phyloP scores from a whole-genome alignment of 2,888 invertebrate genomes.

The Microctonus aethiopoides region DNA sequence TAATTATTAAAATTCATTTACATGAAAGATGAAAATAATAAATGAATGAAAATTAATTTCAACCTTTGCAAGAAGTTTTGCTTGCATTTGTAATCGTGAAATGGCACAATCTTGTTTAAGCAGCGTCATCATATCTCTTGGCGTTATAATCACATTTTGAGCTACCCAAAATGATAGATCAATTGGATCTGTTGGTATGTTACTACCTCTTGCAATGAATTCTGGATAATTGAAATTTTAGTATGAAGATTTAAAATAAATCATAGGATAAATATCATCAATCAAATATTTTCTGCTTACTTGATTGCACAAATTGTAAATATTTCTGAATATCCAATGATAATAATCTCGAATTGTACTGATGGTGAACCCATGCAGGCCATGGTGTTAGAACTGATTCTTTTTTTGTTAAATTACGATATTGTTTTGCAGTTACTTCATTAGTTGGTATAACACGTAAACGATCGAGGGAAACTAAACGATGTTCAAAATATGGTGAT shows the following conservation, averaged over 20 bases:
- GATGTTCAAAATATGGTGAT: slow-evolving; percentile 69
- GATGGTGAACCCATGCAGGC: slow-evolving; percentile 76
- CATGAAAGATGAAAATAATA: neutral
- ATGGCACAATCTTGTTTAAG: slow-evolving; percentile 77
- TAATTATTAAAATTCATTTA: slow-evolving; percentile 1
- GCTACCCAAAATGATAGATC: slow-evolving; percentile 85
- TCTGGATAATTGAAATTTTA: neutral
- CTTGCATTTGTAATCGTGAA: slow-evolving; percentile 74
- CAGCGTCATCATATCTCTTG: slow-evolving; percentile 73
- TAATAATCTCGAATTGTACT: slow-evolving; percentile 71
- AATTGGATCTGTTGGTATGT: slow-evolving; percentile 75
- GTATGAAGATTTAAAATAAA: slow-evolving; percentile 7
- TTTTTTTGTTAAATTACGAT: slow-evolving; percentile 56
- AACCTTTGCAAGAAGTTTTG: slow-evolving; percentile 68
- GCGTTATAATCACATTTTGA: slow-evolving; percentile 78
- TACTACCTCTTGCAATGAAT: slow-evolving; percentile 60
- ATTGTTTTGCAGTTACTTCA: slow-evolving; percentile 46
- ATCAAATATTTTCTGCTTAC: slow-evolving; percentile 41
- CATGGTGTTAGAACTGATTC: slow-evolving; percentile 72
- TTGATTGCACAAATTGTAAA: slow-evolving; percentile 56
- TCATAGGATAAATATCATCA: slow-evolving; percentile 6
- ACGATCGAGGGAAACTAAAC: slow-evolving; percentile 56
- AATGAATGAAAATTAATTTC: slow-evolving; percentile 31
- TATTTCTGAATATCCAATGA: slow-evolving; percentile 64
- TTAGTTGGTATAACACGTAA: slow-evolving; percentile 48